Evolutionary conservation across 2,888 invertebrate species (phyloP).

Genomic region (Idaea straminata): DNA sequence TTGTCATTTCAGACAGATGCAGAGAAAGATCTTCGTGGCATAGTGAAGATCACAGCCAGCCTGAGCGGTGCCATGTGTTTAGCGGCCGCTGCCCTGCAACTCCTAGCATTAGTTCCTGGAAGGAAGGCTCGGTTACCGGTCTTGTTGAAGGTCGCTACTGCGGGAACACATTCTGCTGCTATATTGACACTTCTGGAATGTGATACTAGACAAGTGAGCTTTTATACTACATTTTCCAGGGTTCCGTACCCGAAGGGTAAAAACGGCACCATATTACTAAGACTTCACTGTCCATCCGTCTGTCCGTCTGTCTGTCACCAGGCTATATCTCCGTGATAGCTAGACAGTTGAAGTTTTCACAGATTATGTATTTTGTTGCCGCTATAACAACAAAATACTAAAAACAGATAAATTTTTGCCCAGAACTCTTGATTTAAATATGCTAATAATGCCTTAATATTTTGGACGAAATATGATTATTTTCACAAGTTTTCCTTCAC

Average conservation of each 20-base stretch:
- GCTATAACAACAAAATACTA: too few relatives aligned
- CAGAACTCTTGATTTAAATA: too few relatives aligned
- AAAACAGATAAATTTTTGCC: too few relatives aligned
- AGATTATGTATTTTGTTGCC: too few relatives aligned
- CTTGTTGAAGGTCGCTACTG: constrained; percentile 61
- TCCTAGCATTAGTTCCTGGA: constrained; percentile 53
- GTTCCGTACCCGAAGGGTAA: background rate
- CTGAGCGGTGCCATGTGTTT: constrained; percentile 68
- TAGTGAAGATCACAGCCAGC: constrained; percentile 65
- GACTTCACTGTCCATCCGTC: too few relatives aligned
- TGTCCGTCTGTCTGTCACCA: too few relatives aligned
- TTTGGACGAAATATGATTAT: too few relatives aligned
- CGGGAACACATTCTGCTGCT: constrained; percentile 65
- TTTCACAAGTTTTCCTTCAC: too few relatives aligned
- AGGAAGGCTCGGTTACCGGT: constrained; percentile 51
- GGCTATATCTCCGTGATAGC: too few relatives aligned
- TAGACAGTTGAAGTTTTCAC: too few relatives aligned
- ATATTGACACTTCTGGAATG: constrained; percentile 62
- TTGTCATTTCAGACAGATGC: constrained; percentile 54
- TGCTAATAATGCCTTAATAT: too few relatives aligned
- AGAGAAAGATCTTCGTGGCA: constrained; percentile 62
- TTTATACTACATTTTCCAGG: background rate
- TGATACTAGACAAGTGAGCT: constrained; percentile 59
- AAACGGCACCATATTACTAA: background rate
- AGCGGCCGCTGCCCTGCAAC: constrained; percentile 59